Conservation (phyloP, 2,888 invertebrate genomes). For the Dynastes tityus region DNA sequence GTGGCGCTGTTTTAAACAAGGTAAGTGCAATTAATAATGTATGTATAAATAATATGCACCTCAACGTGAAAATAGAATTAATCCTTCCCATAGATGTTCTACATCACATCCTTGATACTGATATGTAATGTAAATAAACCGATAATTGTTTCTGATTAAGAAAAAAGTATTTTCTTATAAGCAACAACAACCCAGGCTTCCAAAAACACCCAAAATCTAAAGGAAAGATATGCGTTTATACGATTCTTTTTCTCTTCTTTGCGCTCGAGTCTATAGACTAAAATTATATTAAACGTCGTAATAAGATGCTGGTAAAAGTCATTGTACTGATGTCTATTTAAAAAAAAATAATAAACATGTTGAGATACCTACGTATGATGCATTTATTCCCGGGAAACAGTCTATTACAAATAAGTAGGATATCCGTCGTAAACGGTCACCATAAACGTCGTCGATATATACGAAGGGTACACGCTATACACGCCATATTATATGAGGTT, state of each 20-base stretch:
- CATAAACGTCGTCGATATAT: conserved; percentile 57
- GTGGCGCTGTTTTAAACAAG: too few species aligned
- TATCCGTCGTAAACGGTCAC: conserved; percentile 59
- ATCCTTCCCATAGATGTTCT: too few species aligned
- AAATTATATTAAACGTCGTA: conserved; percentile 36
- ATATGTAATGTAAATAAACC: too few species aligned
- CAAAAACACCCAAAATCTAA: too few species aligned
- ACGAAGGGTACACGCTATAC: conserved; percentile 56
- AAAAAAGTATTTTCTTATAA: too few species aligned
- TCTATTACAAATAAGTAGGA: conserved; percentile 62
- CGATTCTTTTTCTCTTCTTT: background rate
- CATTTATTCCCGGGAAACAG: conserved; percentile 61
- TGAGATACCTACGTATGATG: conserved; percentile 58
- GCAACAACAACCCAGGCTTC: too few species aligned
- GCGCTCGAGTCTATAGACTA: background rate
- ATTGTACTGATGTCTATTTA: conserved; percentile 50
- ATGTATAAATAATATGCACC: too few species aligned
- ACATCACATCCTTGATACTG: too few species aligned
- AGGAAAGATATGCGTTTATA: background rate
- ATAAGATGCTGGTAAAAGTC: conserved; percentile 49
- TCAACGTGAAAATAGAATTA: too few species aligned
- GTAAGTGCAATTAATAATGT: too few species aligned
- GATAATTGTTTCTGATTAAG: too few species aligned
- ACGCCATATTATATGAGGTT: conserved; percentile 52
- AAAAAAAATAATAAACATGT: conserved; percentile 48